These are phyloP conservation scores for Planococcus citri DNA, from an alignment of 1,140 invertebrate species.

Conservation along the genomic window DNA sequence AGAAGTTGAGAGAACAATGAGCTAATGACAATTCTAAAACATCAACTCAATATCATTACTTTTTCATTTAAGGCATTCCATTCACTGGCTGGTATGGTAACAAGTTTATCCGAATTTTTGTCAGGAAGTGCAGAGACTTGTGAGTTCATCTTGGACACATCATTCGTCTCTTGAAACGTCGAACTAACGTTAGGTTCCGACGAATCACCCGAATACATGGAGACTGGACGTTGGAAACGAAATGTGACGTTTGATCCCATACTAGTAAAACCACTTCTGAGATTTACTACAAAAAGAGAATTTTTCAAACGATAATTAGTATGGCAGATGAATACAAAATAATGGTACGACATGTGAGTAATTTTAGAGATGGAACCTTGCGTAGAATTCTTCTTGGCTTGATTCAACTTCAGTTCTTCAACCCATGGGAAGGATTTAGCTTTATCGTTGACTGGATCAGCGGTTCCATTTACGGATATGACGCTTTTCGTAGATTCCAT, in stretches of 20 bases:
- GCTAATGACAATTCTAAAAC: neutral
- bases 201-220: constrained; percentile 16
- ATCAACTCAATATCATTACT: constrained; percentile 22
- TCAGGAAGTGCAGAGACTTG: neutral
- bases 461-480: constrained; percentile 26
- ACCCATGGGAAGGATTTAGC: constrained; percentile 28
- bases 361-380: no score
- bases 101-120: constrained; percentile 21
- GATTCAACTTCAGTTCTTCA: constrained; percentile 32
- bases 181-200: neutral
- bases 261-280: neutral
- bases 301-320: neutral
- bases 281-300: neutral
- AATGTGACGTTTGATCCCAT: constrained; percentile 11
- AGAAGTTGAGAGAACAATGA: neutral
- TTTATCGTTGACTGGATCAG: constrained; percentile 24
- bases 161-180: neutral
- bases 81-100: constrained; percentile 24
- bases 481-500: neutral
- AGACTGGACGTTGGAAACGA: constrained; percentile 20
- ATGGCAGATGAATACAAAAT: neutral
- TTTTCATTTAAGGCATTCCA: constrained; percentile 26
- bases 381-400: constrained; percentile 29
- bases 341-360: neutral
- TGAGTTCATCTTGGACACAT: neutral